Evolutionary conservation across 2,113 vertebrate species (phyloP), one percentile per base, ranked within the genome.

Genomic region (Beaufortia kweichowensis): DNA sequence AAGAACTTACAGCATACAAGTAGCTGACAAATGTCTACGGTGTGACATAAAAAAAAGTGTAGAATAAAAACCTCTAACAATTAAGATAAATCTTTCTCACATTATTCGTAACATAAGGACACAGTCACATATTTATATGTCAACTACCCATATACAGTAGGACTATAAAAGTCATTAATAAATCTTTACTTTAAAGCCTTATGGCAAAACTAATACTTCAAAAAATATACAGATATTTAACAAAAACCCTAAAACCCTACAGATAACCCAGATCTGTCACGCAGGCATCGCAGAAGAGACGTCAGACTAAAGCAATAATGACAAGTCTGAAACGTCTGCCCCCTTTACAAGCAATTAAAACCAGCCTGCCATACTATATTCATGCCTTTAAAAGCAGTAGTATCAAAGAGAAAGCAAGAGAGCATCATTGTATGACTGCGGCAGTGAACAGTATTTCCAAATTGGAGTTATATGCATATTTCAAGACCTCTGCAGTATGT

Each of bases 291-390:
- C 53, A 57, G 31, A 33, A 26, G 64, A 46, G 26, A 26, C 53
- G 33, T 55, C 60, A 50, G 4, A 14, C 19, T 43, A 68, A 68
- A 68, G 75, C 53, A 60, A 59, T 53, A 60, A 67, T 60, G 75
- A 67, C 55, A 57, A 68, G 56, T 31, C 64, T 69, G 75, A 77
- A 46, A 46, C 8, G 41, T 48, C 26, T 50, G 11, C 39, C 41
- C 26, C 26, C 23, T 77, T 68, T 70, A 68, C 41, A 24, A 61
- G 65, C 65, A 70, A 77, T 77, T 77, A 70, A 35, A 68, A 66
- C 41, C 55, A 26, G 35, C 53, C 41, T 68, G 35, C 53, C 29
- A 31, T 21, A 21, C 24, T 48, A 19, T 64, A 68, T 23, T 46
- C 28, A 35, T 26, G 23, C 24, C 21, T 19, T 26, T 41, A n/a